Evolutionary conservation across 2,797 vertebrate genomes (phyloP), one percentile per base, ranked within the genome.

Genomic region (Spheniscus humboldti): DNA sequence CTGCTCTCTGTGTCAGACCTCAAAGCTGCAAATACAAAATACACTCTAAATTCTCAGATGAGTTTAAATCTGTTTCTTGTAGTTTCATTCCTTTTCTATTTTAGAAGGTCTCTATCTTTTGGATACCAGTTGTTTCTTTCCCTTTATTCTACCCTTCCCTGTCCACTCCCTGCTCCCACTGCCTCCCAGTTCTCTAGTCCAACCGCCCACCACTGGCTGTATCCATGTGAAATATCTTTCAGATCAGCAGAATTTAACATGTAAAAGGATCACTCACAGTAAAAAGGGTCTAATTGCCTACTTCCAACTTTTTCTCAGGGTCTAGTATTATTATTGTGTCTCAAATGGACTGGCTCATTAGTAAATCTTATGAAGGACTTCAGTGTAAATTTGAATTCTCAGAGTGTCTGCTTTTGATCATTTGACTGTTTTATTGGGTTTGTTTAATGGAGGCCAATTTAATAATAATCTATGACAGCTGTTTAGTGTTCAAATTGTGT

Each of bases 401-500:
- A 22, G 10, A 39, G n/a, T 56, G 39, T 72, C 48, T 91, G n/a
- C 25, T 96, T 96, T 95, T 92, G 62, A 83, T 86, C 14, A 48
- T 75, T 92, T 91, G 56, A 86, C 67, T 83, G 50, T 55, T 43
- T 64, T 86, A 88, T n/a, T 56, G 35, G 57, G 24, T 57, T 94
- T 91, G 31, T 67, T 43, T 91, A 94, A 90, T 81, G 31, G 19
- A 81, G 80, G 69, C 43, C 35, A 84, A 88, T 41, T 93, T 86
- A 43, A 94, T 50, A 94, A 13, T 27, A 77, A 73, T 52, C 96
- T 90, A 66, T 64, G 52, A 78, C 64, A 86, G 27, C 15, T 93
- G 33, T 48, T 91, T 92, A 88, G 28, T 95, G 80, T 96, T 79
- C 27, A 60, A 84, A 78, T 71, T 83, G 3, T 82, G 33, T 64